phyloP scores from a whole-genome alignment of 1,140 invertebrate genomes.

The Laupala kohalensis region DNA sequence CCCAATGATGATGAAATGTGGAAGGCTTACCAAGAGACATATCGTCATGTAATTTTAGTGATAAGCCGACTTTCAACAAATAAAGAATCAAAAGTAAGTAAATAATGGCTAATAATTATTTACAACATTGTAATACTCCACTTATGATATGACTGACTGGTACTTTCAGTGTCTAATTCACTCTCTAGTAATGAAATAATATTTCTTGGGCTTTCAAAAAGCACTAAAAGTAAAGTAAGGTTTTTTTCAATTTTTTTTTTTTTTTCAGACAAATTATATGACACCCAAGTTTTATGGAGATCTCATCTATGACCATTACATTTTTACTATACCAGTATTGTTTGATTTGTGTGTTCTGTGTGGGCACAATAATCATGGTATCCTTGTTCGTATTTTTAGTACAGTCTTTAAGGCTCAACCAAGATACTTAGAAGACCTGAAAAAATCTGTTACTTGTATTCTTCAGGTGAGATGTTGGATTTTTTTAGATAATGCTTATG shows the following conservation, averaged over 20 bases:
- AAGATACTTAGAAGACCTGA: conserved; percentile 52
- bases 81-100: conserved; percentile 46
- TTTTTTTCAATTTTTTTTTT: conserved; percentile 4
- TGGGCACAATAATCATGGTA: conserved; percentile 45
- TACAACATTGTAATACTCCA: neutral
- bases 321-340: conserved; percentile 68
- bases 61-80: conserved; percentile 59
- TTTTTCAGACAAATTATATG: conserved; percentile 44
- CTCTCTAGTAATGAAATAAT: too few species aligned
- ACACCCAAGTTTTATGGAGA: conserved; percentile 45
- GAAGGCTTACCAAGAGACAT: conserved; percentile 36
- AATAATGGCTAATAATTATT: neutral
- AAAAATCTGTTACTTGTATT: conserved; percentile 33
- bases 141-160: neutral
- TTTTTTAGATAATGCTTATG: too few species aligned
- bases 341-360: conserved; percentile 64
- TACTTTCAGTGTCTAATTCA: too few species aligned
- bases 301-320: conserved; percentile 63
- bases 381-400: conserved; percentile 47
- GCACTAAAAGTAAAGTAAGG: too few species aligned
- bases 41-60: conserved; percentile 48
- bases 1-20: conserved; percentile 30
- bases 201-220: too few species aligned
- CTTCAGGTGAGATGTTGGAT: too few species aligned
- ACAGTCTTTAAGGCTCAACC: conserved; percentile 55